These are phyloP conservation scores for Ormyrus nitidulus DNA, from an alignment of 2,888 invertebrate species.

Conservation along the genomic window DNA sequence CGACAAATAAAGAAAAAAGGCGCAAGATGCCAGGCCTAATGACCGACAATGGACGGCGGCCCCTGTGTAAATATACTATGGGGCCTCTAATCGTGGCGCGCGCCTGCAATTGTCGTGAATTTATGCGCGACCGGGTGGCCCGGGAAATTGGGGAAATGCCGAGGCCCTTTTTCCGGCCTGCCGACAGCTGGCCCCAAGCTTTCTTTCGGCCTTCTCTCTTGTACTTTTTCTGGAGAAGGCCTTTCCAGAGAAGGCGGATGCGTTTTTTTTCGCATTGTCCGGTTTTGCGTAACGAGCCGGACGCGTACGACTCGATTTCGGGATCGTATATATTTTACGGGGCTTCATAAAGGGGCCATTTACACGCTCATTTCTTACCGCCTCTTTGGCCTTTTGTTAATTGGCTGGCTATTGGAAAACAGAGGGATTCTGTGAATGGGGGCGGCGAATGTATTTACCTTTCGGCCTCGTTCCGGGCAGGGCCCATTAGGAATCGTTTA, in stretches of 20 bases:
- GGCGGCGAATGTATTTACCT: too few relatives aligned
- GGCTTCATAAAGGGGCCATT: neutral
- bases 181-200: neutral
- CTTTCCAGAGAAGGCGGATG: conserved; percentile 38
- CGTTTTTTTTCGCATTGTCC: conserved; percentile 12
- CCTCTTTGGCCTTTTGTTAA: neutral
- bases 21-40: conserved; percentile 3
- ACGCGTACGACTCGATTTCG: conserved; percentile 28
- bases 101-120: conserved; percentile 46
- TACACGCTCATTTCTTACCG: conserved; percentile 36
- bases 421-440: conserved; percentile 19
- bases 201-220: conserved; percentile 31
- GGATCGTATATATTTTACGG: conserved; percentile 13
- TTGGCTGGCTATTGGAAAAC: conserved; percentile 26
- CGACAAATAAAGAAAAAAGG: neutral
- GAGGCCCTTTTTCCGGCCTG: conserved; percentile 4
- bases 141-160: conserved; percentile 45
- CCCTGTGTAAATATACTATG: conserved; percentile 24
- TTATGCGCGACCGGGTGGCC: conserved; percentile 55
- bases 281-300: neutral
- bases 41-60: conserved; percentile 30
- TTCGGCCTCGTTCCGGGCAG: too few relatives aligned
- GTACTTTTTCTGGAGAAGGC: conserved; percentile 22
- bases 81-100: conserved; percentile 47
- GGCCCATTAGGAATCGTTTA: too few relatives aligned